Percentiles rank a stretch among this genome's conserved stretches.
Evolutionary conservation across 2,113 vertebrate genomes (phyloP).

Genomic region (Rutilus rutilus): DNA sequence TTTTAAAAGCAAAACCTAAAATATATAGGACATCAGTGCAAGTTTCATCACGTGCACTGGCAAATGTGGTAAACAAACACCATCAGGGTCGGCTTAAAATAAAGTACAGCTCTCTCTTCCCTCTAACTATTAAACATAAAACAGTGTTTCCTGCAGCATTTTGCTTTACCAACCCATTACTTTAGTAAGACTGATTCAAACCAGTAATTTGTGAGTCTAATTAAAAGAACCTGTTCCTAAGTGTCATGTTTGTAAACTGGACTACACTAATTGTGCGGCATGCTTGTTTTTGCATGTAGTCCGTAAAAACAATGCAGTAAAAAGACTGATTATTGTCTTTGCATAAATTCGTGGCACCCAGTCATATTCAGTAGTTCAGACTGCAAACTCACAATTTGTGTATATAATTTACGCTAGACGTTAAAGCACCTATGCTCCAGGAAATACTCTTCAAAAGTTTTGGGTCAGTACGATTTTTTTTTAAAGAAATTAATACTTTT

Average conservation of each 20-base stretch:
- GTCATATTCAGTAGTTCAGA: not conserved
- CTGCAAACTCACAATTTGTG: not conserved
- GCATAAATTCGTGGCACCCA: not conserved
- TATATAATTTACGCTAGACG: not conserved
- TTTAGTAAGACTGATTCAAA: not conserved
- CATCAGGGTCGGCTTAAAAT: slow-evolving; percentile 20
- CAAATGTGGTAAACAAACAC: slow-evolving; percentile 27
- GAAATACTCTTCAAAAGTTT: too few species aligned
- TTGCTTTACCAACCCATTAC: not conserved
- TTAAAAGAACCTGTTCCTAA: not conserved
- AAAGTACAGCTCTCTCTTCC: slow-evolving; percentile 2
- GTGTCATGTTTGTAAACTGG: not conserved
- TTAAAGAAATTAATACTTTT: too few species aligned
- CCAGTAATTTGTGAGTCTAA: not conserved
- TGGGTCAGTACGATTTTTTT: too few species aligned
- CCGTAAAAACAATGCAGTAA: not conserved
- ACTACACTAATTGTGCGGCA: not conserved
- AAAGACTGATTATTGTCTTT: not conserved
- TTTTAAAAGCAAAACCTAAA: not conserved
- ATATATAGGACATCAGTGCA: slow-evolving; percentile 16
- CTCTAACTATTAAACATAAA: not conserved
- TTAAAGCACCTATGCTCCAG: too few species aligned
- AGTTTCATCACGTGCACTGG: slow-evolving; percentile 20
- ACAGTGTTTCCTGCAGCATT: not conserved
- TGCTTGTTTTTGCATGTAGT: not conserved